Conservation (phyloP, 2,888 invertebrate species). For the Maniola hyperantus region DNA sequence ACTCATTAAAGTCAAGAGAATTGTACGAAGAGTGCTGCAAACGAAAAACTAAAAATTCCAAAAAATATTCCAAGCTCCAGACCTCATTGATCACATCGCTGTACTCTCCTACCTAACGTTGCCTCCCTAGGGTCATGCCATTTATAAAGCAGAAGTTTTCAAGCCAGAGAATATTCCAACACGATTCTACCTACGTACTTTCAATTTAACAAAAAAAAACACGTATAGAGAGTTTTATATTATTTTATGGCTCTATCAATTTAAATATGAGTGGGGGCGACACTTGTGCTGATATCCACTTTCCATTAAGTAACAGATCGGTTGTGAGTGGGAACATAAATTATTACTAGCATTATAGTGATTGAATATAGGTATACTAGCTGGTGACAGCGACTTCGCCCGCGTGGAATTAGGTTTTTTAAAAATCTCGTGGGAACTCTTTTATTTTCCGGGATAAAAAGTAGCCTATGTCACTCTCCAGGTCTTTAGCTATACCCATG, state of each 20-base stretch:
- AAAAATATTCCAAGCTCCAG: no score
- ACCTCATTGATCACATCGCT: neutral
- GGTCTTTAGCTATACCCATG: no score
- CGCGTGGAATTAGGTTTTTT: no score
- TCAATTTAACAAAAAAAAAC: neutral
- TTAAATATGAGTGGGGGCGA: conserved; percentile 21
- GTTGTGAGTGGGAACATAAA: conserved; percentile 7
- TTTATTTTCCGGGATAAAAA: no score
- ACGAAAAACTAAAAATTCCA: no score
- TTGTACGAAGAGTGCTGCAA: no score
- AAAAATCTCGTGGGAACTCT: no score
- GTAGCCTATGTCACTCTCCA: no score
- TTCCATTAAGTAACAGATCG: conserved; percentile 14
- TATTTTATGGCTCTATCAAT: conserved; percentile 11
- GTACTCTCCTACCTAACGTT: neutral
- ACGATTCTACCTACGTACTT: no score
- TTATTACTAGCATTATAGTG: conserved; percentile 10
- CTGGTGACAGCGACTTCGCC: no score
- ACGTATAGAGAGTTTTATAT: conserved; percentile 1
- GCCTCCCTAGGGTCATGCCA: neutral
- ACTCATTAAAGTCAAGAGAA: no score
- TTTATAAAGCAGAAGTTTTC: neutral
- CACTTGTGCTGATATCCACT: conserved; percentile 5
- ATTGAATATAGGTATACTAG: conserved; percentile 2
- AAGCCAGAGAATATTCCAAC: no score